Evolutionary conservation across 2,888 invertebrate species (phyloP), one percentile per base, ranked within the genome.

Genomic region (Tetanocera ferruginea): DNA sequence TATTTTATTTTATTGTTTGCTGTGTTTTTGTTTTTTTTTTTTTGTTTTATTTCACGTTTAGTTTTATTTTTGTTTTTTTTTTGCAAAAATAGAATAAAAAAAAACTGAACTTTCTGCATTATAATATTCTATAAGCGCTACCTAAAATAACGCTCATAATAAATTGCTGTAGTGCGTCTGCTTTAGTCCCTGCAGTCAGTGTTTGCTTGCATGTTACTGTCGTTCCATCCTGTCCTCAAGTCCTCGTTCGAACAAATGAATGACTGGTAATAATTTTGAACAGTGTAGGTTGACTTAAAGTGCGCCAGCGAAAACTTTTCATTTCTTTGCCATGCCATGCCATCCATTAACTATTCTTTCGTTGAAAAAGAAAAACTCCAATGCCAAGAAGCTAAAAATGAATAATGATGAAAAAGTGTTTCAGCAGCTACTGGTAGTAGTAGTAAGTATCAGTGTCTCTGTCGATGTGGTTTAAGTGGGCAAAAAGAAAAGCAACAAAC

Each of bases 231-330:
- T 43, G 43, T 43, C 11, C 43, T 43, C 43, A 51, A 51, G 25
- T 69, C 8, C 51, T 64, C 52, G 23, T 52, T 14, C 66, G 23
- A 66, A 37, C 66, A 75, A 75, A 75, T 75, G 67, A 75, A 75
- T 75, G 66, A 67, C 75, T 66, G 67, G 66, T 75, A 75, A 67
- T 75, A 75, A 66, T 66, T 75, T 67, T 37, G 25, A 75, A 75
- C 75, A 31, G 66, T 67, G 66, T 75, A 75, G 66, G 75, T 75
- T 75, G 75, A 75, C 75, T 75, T 67, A 25, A 25, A 37, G 66
- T 25, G 75, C 55, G 64, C 67, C 37, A 67, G 34, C 55, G 28
- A 43, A 52, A 55, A 67, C 67, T 67, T 75, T 67, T 67, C 66
- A 67, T 66, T 75, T 51, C 64, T 17, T 43, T 62, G 60, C 60